Base-by-base conservation (phyloP, 2,888 invertebrate species). In the Antheraea assamensis region DNA sequence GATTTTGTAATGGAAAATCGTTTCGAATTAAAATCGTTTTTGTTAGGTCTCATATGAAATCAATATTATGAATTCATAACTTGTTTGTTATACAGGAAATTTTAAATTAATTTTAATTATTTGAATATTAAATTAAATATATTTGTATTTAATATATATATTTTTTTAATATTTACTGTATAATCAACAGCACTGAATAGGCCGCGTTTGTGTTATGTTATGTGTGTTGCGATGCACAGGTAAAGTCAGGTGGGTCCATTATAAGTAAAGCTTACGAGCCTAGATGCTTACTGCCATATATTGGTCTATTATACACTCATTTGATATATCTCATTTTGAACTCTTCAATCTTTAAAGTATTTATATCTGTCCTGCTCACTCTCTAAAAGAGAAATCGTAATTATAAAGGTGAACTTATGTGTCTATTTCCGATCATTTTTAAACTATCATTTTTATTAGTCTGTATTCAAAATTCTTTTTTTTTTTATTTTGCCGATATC, bases 201-300 rank as follows among this genome's bases (percentile, higher is more conserved):
- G 68, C 76, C 75, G 78, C 76, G 78, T 80, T 75, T 78, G 74
- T 78, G 72, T 79, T 76, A 74, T 76, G n/a, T n/a, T n/a, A n/a
- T 77, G 73, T 76, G 78, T 78, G 66, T 75, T 74, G 76, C 78
- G 61, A 75, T 77, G 58, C 64, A 71, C 82, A 84, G 83, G 85
- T 85, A 85, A 85, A 52, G 68, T 74, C 81, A 85, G 85, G 84
- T 84, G 83, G 85, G 85, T 85, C 71, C 71, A 72, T 71, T 73
- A 27, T 27, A 64, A 64, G 24, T 30, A 64, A 61, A 71, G 71
- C 35, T 35, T 68, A 35, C 10, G 10, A 30, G 61, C 27, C 30
- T 68, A 3, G 35, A 35, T 68, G 19, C n/a, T 68, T n/a, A 68
- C 35, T 2, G n/a, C 24, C n/a, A 68, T n/a, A n/a, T n/a, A n/a